Percentiles rank a stretch among this genome's conserved stretches.
These are phyloP conservation scores for Taxidea taxus DNA, from an alignment of 2,113 vertebrate species.

Conservation along the genomic window DNA sequence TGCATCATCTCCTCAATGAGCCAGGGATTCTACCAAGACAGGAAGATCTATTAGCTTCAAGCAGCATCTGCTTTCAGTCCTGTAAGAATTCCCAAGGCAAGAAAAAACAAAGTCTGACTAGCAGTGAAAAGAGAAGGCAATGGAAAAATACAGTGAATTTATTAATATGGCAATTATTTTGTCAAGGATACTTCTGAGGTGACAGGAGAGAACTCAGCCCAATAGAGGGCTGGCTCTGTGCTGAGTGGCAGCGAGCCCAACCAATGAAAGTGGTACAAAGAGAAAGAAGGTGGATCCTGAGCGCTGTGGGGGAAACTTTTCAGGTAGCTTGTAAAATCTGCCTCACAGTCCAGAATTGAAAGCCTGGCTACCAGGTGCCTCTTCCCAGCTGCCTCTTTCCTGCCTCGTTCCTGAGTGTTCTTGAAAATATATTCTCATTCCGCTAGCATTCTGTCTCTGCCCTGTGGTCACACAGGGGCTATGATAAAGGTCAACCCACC, in stretches of 20 bases:
- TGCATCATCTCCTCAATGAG: not conserved
- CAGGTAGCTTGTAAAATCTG: not conserved
- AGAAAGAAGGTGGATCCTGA: not conserved
- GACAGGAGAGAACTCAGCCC: not conserved
- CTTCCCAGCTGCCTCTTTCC: not conserved
- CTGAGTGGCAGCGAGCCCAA: not conserved
- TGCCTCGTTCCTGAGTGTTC: not conserved
- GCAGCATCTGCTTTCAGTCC: conserved; percentile 33
- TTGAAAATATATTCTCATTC: not conserved
- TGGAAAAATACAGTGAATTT: conserved; percentile 53
- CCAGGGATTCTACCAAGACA: not conserved
- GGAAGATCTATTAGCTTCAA: conserved; percentile 16
- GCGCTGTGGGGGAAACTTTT: not conserved
- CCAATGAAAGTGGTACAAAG: not conserved
- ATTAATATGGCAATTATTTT: not conserved
- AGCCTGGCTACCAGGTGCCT: not conserved
- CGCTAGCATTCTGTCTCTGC: not conserved
- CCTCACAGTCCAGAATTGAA: not conserved
- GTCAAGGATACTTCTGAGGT: not conserved
- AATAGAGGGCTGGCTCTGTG: not conserved
- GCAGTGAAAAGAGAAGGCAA: not conserved
- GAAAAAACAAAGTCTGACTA: not conserved
- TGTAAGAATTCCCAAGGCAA: conserved; percentile 22
- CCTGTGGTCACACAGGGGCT: not conserved
- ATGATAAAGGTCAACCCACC: not conserved